A percentile compares a stretch with the other conserved stretches of the same genome.
These are phyloP conservation scores for Bombus breviceps DNA, from an alignment of 1,140 invertebrate genomes.

Conservation along the genomic window DNA sequence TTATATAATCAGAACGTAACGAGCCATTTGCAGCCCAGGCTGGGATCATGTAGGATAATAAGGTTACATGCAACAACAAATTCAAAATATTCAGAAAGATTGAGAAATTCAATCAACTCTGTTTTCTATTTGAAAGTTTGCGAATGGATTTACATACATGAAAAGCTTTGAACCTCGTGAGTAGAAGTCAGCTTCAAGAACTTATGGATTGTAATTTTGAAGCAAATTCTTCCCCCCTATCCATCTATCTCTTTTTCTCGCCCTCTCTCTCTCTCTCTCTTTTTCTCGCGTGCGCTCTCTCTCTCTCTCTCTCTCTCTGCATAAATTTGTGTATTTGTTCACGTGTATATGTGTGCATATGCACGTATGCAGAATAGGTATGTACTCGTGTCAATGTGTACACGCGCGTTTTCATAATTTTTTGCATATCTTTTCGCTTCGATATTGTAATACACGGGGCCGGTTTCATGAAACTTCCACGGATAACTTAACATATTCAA, in stretches of 20 bases:
- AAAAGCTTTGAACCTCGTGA: constrained; percentile 66
- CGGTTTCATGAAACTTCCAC: constrained; percentile 21
- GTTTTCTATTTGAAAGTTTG: constrained; percentile 68
- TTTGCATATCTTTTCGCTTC: not conserved
- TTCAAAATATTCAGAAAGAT: constrained; percentile 65
- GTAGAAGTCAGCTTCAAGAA: constrained; percentile 66
- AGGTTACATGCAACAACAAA: constrained; percentile 71
- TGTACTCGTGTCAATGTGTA: not conserved
- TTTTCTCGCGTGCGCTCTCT: not conserved
- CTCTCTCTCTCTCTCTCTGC: not conserved
- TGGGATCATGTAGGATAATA: constrained; percentile 64
- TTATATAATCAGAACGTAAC: constrained; percentile 52
- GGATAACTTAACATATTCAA: not conserved
- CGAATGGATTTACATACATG: constrained; percentile 69
- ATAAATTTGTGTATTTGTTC: not conserved
- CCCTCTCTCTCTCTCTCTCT: not conserved
- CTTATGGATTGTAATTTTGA: constrained; percentile 52
- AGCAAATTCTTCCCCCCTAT: not conserved
- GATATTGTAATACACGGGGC: not conserved
- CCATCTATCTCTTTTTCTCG: not conserved
- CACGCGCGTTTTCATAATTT: not conserved
- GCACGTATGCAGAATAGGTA: not conserved
- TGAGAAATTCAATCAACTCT: constrained; percentile 67
- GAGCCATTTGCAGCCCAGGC: constrained; percentile 65
- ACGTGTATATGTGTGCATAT: not conserved